These are phyloP conservation scores for Brachyptera putata DNA, from an alignment of 2,888 invertebrate species.

Conservation along the genomic window DNA sequence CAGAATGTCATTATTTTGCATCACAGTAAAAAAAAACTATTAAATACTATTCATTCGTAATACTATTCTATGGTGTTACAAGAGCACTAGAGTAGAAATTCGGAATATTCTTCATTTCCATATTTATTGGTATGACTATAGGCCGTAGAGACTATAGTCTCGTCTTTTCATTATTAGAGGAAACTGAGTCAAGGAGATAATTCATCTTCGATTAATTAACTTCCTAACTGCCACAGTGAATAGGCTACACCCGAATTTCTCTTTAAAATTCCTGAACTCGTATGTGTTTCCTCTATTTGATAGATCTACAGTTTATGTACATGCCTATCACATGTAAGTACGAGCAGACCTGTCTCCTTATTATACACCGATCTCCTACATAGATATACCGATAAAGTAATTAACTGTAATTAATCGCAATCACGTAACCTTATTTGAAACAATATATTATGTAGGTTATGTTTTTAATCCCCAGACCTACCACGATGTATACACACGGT, in stretches of 20 bases:
- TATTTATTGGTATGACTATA: too few relatives aligned
- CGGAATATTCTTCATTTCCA: too few relatives aligned
- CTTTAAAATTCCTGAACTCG: neutral
- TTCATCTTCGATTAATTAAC: neutral
- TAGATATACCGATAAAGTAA: slow-evolving; percentile 1
- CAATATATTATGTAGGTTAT: neutral
- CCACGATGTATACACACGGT: neutral
- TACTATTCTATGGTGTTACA: too few relatives aligned
- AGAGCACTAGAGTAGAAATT: too few relatives aligned
- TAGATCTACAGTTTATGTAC: too few relatives aligned
- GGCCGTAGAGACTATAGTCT: too few relatives aligned
- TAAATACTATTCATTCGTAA: too few relatives aligned
- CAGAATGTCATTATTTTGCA: too few relatives aligned
- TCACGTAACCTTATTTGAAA: neutral
- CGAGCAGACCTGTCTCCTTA: neutral
- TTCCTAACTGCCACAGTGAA: neutral
- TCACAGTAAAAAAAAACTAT: too few relatives aligned
- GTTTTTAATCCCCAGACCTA: neutral
- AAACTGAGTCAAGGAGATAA: too few relatives aligned
- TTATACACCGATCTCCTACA: neutral
- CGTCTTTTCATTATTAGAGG: too few relatives aligned
- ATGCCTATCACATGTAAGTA: too few relatives aligned
- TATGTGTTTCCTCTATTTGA: neutral
- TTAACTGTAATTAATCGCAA: slow-evolving; percentile 7
- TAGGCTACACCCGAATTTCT: neutral